phyloP scores from a whole-genome alignment of 2,888 invertebrate species.

The Imbricaverruca yamaguchii region DNA sequence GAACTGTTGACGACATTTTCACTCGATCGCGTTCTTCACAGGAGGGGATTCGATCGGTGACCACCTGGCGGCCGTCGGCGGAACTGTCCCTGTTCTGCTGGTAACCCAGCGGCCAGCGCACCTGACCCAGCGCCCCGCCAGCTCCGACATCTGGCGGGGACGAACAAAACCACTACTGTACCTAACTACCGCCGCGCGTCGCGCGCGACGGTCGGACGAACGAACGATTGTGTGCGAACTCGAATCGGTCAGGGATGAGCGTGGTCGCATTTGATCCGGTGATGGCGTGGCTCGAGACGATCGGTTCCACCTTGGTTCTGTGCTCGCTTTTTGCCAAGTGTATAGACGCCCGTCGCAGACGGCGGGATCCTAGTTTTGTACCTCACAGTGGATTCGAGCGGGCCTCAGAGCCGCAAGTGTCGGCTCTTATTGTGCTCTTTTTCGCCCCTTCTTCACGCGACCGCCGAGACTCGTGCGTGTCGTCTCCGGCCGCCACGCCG shows the following conservation, averaged over 20 bases:
- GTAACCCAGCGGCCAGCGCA: conserved; percentile 12
- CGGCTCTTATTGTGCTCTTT: not conserved
- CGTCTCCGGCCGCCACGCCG: too few species aligned
- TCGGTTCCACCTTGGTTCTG: not conserved
- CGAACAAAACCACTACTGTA: conserved; percentile 20
- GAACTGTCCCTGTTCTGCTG: conserved; percentile 15
- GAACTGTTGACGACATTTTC: too few species aligned
- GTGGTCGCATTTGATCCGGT: not conserved
- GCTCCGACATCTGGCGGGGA: conserved; percentile 12
- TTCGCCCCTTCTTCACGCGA: not conserved
- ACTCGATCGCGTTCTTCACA: not conserved
- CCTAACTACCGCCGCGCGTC: conserved; percentile 15
- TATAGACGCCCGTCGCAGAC: not conserved
- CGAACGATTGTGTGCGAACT: not conserved
- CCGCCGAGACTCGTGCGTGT: too few species aligned
- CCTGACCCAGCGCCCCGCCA: conserved; percentile 15
- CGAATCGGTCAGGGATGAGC: not conserved
- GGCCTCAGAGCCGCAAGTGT: not conserved
- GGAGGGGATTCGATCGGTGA: conserved; percentile 12
- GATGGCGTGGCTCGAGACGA: not conserved
- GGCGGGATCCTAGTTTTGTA: conserved; percentile 9
- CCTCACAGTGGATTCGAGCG: not conserved
- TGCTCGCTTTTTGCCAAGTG: conserved; percentile 18
- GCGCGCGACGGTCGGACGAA: not conserved
- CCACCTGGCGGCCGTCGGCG: conserved; percentile 9